Base-by-base conservation (phyloP, 1,140 invertebrate genomes). In the Phthorimaea operculella region DNA sequence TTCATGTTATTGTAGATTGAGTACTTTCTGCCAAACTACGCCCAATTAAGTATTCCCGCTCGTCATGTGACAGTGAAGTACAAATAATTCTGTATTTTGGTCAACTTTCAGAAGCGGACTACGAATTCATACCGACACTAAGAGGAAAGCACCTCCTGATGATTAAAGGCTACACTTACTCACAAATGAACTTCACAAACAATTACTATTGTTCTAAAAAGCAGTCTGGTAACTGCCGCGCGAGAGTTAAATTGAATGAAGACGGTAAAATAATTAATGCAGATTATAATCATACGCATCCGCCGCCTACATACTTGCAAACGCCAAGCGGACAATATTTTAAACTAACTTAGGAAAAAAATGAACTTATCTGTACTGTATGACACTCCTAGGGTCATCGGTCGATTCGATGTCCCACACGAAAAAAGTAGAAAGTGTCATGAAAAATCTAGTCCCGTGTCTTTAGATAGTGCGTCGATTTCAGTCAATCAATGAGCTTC, bases 181-280 rank as follows among this genome's bases (percentile, higher is more conserved):
- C 58, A 0, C 62, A 64, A 51, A 44, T 16, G 21, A 48, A 36
- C 7, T n/a, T 12, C 3, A 36, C 54, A 12, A 56, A 36, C 10
- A 61, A 66, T 33, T 72, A 64, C 33, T 70, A 70, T 57, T 72
- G 67, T 47, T 72, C 67, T 3, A 73, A 68, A 34, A 73, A 64
- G 33, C 52, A 62, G 17, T 55, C 62, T 0, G 68, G 63, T 0
- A 60, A 53, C 28, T 60, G 59, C 34, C 48, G 33, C 12, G 59
- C 54, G 17, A n/a, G 55, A 4, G 49, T 60, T 1, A 56, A 51
- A 18, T 36, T 60, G 36, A 48, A 60, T 39, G 33, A 57, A 4
- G 7, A 54, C 1, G 52, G 52, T 14, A 34, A 33, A 8, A 57
- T 60, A 12, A 9, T 51, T 7, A 39, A 15, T 21, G 50, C 28